A percentile compares a stretch with the other conserved stretches of the same genome.
phyloP scores from a whole-genome alignment of 2,888 invertebrate genomes.

The Drosophila fulvimacula region DNA sequence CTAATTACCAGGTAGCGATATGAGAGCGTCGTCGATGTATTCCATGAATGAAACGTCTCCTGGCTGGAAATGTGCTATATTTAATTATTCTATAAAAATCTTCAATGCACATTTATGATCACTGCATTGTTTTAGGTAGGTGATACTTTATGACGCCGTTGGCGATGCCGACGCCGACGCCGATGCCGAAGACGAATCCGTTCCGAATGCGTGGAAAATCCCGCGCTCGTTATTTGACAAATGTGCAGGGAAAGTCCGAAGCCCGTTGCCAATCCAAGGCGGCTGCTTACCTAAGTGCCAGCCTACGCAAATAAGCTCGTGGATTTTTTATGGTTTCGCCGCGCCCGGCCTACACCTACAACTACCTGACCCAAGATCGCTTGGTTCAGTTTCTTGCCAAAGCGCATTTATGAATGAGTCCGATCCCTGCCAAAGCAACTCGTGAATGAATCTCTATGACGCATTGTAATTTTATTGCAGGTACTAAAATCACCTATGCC shows the following conservation, averaged over 20 bases:
- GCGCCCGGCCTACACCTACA: slow-evolving; percentile 42
- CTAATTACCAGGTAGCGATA: slow-evolving; percentile 47
- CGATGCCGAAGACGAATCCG: slow-evolving; percentile 15
- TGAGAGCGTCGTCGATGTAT: slow-evolving; percentile 31
- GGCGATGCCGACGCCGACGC: slow-evolving; percentile 15
- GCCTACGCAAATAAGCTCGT: slow-evolving; percentile 75
- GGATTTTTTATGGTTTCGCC: slow-evolving; percentile 52
- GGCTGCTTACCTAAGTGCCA: slow-evolving; percentile 67
- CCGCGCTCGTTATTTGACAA: slow-evolving; percentile 66
- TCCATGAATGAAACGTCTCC: slow-evolving; percentile 67
- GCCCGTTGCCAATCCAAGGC: slow-evolving; percentile 39
- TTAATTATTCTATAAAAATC: slow-evolving; percentile 68
- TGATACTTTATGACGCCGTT: slow-evolving; percentile 59
- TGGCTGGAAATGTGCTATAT: slow-evolving; percentile 39
- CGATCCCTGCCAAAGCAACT: slow-evolving; percentile 22
- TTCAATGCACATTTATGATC: slow-evolving; percentile 58
- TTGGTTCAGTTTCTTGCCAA: slow-evolving; percentile 34
- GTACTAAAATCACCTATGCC: slow-evolving; percentile 61
- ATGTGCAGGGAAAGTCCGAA: slow-evolving; percentile 61
- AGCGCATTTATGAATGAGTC: slow-evolving; percentile 73
- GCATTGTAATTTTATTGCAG: slow-evolving; percentile 55
- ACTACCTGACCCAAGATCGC: slow-evolving; percentile 38
- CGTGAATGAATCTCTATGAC: slow-evolving; percentile 62
- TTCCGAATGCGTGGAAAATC: slow-evolving; percentile 65
- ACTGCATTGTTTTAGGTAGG: slow-evolving; percentile 65